Conservation (phyloP, 2,888 invertebrate genomes). For the Glaucopsyche alexis region DNA sequence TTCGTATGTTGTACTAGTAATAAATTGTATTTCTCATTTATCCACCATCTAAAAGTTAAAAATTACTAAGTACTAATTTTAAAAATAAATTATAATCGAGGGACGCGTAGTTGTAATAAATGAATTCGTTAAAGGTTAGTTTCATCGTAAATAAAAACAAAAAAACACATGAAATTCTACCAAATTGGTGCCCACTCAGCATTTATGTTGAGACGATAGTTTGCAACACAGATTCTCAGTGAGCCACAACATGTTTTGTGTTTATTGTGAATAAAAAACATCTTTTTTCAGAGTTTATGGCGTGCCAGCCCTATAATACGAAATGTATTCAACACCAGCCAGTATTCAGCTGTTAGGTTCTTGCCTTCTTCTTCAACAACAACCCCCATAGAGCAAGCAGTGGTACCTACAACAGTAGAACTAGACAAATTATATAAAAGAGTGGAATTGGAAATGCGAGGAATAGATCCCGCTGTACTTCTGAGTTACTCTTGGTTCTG, state of each 20-base stretch:
- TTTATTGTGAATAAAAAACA: slow-evolving; percentile 32
- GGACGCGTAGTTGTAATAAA: slow-evolving; percentile 31
- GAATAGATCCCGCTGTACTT: slow-evolving; percentile 92
- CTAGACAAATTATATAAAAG: slow-evolving; percentile 89
- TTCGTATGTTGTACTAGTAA: too few species aligned
- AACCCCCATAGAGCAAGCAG: slow-evolving; percentile 48
- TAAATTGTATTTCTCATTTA: too few species aligned
- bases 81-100: not conserved
- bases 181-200: too few species aligned
- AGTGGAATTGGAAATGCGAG: slow-evolving; percentile 91
- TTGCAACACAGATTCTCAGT: too few species aligned
- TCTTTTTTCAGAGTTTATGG: slow-evolving; percentile 55
- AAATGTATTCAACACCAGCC: slow-evolving; percentile 32
- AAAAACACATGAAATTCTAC: too few species aligned
- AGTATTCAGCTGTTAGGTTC: slow-evolving; percentile 45
- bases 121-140: slow-evolving; percentile 43
- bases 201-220: too few species aligned
- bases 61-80: too few species aligned
- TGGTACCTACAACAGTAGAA: slow-evolving; percentile 55
- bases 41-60: too few species aligned
- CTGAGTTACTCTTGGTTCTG: slow-evolving; percentile 94
- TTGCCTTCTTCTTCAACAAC: slow-evolving; percentile 49
- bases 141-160: not conserved
- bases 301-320: slow-evolving; percentile 51
- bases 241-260: not conserved